These are phyloP conservation scores for Sphenopsis melanotis DNA, from an alignment of 2,797 vertebrate species.

Conservation along the genomic window DNA sequence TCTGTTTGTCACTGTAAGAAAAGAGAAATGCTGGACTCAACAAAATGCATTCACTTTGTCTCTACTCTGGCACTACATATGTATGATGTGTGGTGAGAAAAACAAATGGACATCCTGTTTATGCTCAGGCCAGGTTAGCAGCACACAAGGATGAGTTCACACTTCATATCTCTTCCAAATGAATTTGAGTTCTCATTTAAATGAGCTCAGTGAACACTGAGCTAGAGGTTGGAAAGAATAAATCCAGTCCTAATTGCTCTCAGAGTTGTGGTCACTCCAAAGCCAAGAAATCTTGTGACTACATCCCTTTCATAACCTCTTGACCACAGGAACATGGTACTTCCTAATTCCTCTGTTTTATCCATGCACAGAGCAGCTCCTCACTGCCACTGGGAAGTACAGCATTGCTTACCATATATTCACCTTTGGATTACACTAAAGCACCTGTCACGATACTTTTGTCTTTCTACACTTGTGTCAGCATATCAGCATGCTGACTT, in stretches of 20 bases:
- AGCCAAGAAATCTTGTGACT: not conserved
- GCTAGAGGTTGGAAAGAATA: not conserved
- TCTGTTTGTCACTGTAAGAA: not conserved
- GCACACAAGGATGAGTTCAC: not conserved
- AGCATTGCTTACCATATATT: not conserved
- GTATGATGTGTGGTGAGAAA: not conserved
- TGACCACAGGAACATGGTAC: fast-evolving
- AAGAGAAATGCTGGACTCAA: not conserved
- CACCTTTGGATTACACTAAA: not conserved
- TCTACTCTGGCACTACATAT: not conserved
- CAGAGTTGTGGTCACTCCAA: not conserved
- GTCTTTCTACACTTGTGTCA: not conserved
- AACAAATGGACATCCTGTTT: not conserved
- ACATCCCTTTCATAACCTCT: not conserved
- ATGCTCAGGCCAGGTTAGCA: not conserved
- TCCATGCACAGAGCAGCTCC: not conserved
- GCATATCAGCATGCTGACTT: not conserved
- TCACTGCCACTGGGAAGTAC: fast-evolving
- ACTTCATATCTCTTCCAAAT: not conserved
- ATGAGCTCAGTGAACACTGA: not conserved
- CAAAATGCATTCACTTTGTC: not conserved
- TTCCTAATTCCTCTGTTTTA: not conserved
- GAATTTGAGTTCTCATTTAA: not conserved
- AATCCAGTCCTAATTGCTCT: not conserved
- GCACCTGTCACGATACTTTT: not conserved